phyloP scores from a whole-genome alignment of 2,888 invertebrate species.

The Nomada ruficornis region DNA sequence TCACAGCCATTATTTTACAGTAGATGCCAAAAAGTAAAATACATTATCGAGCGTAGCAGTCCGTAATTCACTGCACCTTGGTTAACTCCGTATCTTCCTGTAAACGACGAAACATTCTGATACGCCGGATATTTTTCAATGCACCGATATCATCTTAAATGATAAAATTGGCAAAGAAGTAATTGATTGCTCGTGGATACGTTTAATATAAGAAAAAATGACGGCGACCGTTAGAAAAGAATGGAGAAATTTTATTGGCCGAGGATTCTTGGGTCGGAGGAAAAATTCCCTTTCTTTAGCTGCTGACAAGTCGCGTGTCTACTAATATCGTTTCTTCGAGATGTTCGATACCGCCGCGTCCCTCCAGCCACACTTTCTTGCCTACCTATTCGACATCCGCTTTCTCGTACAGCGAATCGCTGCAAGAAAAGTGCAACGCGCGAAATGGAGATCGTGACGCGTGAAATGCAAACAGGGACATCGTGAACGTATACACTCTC shows the following conservation, averaged over 20 bases:
- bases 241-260: not conserved
- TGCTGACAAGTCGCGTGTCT: not conserved
- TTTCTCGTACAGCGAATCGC: constrained; percentile 57
- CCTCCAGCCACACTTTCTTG: constrained; percentile 55
- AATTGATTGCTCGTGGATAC: too few species aligned
- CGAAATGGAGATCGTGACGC: constrained; percentile 41
- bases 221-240: not conserved
- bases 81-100: too few species aligned
- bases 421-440: constrained; percentile 53
- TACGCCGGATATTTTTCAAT: too few species aligned
- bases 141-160: too few species aligned
- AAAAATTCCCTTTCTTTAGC: constrained; percentile 11
- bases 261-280: not conserved
- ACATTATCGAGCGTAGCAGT: too few species aligned
- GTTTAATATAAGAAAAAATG: not conserved
- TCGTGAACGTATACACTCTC: constrained; percentile 14
- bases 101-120: too few species aligned
- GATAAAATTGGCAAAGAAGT: too few species aligned
- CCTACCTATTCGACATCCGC: constrained; percentile 49
- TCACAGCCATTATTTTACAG: not conserved
- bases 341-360: constrained; percentile 15
- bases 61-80: too few species aligned
- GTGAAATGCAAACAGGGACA: constrained; percentile 48
- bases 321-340: constrained; percentile 15
- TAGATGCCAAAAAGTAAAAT: too few species aligned